Base-by-base conservation (phyloP, 1,140 invertebrate genomes). In the Caenorhabditis tropicalis region DNA sequence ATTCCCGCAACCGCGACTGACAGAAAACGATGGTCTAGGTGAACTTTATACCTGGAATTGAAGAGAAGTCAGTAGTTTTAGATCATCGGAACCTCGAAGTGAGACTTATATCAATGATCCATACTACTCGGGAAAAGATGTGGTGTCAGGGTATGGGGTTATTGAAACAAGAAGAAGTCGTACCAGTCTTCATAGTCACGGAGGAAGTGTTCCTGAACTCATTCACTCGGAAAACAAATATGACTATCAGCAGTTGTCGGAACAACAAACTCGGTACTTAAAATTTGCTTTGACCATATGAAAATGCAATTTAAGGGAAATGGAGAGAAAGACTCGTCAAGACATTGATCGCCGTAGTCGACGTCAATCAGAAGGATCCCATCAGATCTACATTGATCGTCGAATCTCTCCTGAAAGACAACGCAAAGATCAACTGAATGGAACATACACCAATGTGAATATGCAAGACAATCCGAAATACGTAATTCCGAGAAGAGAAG, bases 141-240 rank as follows among this genome's bases (percentile, higher is more conserved):
- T 74, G 7, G 36, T 43, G 9, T 43, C 65, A 10, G 65, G 65
- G 6, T 74, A 74, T 46, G 65, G 65, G 21, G 65, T 74, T 6
- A 74, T 74, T 43, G 65, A 74, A n/a, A 74, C 65, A 1, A 12
- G 65, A n/a, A 43, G 65, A 43, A 74, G 65, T 43, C 65, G 65
- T 74, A 74, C 65, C 65, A 74, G 65, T 43, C 65, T 74, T n/a
- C 65, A 74, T n/a, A 74, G 65, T 74, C 65, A 74, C n/a, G 65
- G n/a, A n/a, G n/a, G 65, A 0, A 74, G 65, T 27, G 65, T 74
- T 21, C 65, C 65, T 21, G 65, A 74, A 43, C 65, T 74, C 5
- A 74, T 74, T 74, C 65, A 74, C n/a, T 74, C 65, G 1, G 65
- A 74, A 31, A 74, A 74, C 36, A 74, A 74, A 43, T 74, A 74